Evolutionary conservation across 1,140 invertebrate genomes (phyloP).

Genomic region (Drosophila persimilis): DNA sequence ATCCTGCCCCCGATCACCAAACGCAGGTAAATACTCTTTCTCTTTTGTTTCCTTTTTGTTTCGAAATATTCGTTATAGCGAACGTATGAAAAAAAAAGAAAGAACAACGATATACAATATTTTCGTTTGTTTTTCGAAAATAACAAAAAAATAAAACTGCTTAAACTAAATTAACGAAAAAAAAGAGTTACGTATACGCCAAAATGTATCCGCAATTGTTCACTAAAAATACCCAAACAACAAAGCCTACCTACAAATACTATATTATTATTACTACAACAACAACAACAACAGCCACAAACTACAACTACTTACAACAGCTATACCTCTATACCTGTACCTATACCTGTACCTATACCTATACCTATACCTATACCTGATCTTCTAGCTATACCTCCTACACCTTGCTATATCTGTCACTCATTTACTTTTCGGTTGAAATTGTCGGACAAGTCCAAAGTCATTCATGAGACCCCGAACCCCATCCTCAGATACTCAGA

Average conservation of each 20-base stretch:
- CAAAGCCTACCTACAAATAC: constrained; percentile 31
- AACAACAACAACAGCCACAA: constrained; percentile 45
- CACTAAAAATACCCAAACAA: constrained; percentile 41
- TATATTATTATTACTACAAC: constrained; percentile 55
- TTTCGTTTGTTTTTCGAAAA: constrained; percentile 58
- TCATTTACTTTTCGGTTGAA: constrained; percentile 68
- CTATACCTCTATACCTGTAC: constrained; percentile 15
- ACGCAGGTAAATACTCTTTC: constrained; percentile 84
- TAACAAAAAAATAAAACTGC: constrained; percentile 40
- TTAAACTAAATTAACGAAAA: constrained; percentile 53
- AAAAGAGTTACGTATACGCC: constrained; percentile 65
- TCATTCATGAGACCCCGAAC: background rate
- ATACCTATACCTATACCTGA: constrained; percentile 31
- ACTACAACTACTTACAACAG: constrained; percentile 47
- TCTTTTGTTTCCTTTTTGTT: constrained; percentile 76
- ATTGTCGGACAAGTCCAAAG: constrained; percentile 26
- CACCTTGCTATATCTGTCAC: constrained; percentile 65
- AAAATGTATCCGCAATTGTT: constrained; percentile 58
- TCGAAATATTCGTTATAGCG: constrained; percentile 66
- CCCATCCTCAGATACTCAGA: background rate
- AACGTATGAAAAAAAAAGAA: constrained; percentile 53
- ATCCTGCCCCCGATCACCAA: constrained; percentile 84
- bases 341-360: background rate
- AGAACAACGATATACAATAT: constrained; percentile 47
- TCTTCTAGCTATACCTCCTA: constrained; percentile 33